A percentile compares a stretch with the other conserved stretches of the same genome.
phyloP scores from a whole-genome alignment of 2,113 vertebrate genomes.

The Tapirus terrestris region DNA sequence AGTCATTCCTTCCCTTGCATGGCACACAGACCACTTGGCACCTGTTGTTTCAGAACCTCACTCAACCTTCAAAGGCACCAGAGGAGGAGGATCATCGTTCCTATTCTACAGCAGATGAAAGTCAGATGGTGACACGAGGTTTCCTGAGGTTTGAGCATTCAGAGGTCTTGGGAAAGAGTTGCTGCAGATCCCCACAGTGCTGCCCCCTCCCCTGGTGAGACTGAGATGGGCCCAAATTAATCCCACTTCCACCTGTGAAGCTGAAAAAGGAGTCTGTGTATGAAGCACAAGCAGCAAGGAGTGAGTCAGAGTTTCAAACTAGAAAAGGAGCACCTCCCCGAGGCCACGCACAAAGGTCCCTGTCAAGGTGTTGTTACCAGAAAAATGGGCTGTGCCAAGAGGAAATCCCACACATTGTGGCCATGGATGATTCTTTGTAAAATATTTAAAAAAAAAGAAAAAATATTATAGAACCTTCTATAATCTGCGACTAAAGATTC shows the following conservation, averaged over 20 bases:
- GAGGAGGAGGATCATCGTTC: neutral
- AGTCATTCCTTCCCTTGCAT: neutral
- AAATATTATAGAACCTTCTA: neutral
- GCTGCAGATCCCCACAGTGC: neutral
- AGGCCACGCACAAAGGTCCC: conserved; percentile 47
- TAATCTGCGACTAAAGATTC: neutral
- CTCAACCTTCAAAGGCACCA: neutral
- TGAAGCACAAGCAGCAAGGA: neutral
- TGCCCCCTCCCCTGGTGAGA: neutral
- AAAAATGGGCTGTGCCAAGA: conserved; percentile 80
- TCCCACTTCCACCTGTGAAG: neutral
- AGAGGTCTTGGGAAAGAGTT: neutral
- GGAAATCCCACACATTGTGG: conserved; percentile 51
- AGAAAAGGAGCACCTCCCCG: neutral
- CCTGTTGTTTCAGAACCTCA: neutral
- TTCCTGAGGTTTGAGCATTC: neutral
- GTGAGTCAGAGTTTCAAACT: conserved; percentile 69
- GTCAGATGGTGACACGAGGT: neutral
- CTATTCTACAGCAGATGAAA: neutral
- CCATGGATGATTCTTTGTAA: neutral
- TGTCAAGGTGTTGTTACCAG: conserved; percentile 72
- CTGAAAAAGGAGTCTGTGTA: neutral
- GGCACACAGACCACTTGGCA: neutral
- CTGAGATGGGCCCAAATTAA: neutral
- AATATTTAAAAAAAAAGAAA: neutral